Evolutionary conservation across 2,113 vertebrate genomes (phyloP).

Genomic region (Athene noctua): DNA sequence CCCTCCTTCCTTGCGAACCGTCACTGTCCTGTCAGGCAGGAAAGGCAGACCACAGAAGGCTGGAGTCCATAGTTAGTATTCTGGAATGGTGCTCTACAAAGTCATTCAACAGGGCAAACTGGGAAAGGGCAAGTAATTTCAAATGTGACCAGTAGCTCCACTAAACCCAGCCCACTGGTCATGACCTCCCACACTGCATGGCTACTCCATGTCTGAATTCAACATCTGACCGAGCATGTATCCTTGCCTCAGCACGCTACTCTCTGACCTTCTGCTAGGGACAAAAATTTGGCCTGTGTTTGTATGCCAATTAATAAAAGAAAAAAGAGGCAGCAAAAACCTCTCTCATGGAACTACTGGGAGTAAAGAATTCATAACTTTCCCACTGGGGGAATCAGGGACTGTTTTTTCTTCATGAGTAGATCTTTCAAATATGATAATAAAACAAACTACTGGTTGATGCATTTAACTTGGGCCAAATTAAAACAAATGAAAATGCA

Average conservation of each 20-base stretch:
- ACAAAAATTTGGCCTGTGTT: not conserved
- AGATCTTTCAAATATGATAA: not conserved
- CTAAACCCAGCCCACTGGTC: not conserved
- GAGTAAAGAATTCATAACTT: not conserved
- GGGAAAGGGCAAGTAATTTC: not conserved
- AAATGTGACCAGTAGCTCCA: not conserved
- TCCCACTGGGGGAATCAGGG: not conserved
- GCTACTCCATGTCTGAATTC: not conserved
- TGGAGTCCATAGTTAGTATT: not conserved
- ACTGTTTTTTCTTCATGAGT: not conserved
- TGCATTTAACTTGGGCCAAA: not conserved
- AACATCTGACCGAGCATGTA: not conserved
- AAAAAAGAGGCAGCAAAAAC: not conserved
- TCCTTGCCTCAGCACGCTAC: not conserved
- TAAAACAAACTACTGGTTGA: conserved; percentile 9
- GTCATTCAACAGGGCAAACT: accelerated
- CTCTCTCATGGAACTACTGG: not conserved
- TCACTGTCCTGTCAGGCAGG: not conserved
- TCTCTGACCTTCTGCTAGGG: not conserved
- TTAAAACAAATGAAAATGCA: conserved; percentile 31
- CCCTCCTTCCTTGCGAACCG: not conserved
- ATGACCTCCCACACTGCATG: not conserved
- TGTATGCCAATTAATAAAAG: not conserved
- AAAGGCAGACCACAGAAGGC: not conserved
- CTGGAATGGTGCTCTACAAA: not conserved